Base-by-base conservation (phyloP, 2,797 vertebrate genomes). In the Hippoglossus hippoglossus region DNA sequence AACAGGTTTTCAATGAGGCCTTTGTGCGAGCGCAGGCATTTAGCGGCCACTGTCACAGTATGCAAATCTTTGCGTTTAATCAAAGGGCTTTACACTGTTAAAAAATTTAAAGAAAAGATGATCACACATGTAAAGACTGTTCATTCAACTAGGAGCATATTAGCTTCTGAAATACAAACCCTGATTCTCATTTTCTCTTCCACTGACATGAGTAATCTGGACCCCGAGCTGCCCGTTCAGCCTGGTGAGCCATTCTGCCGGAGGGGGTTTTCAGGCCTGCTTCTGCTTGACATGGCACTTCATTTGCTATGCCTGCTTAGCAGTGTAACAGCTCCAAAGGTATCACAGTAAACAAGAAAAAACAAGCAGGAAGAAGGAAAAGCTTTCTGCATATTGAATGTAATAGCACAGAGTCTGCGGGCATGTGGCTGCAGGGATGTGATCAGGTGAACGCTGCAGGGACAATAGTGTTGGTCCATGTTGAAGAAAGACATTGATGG, bases 141-240 rank as follows among this genome's bases (percentile, higher is more conserved):
- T 3, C 36, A 39, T 39, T 39, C 12, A 39, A 13, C 12, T 13
- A 13, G 36, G 36, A 39, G 36, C 36, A 39, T 12, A 13, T 39
- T 39, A 39, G 36, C 36, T 12, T 13, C 36, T 12, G 44, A 57
- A 83, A 72, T 73, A 68, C 72, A 82, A 81, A 86, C 82, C 80
- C 84, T 41, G 31, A 61, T 80, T 74, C 61, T 82, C 63, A 81
- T 87, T 85, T 85, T 84, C 76, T 73, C 61, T 87, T 84, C 60
- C 79, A 83, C 46, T 87, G 82, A 87, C 81, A 85, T 77, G 75
- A 82, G 84, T 88, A 87, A 90, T 84, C 80, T 79, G 75, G 75
- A 80, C 79, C 8, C 9, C 39, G 55, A 83, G 75, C 81, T 64
- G 79, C 84, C 87, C 85, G 81, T 82, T 83, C 89, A 87, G 81